These are phyloP conservation scores for Diabrotica virgifera DNA, from an alignment of 1,140 invertebrate species.

Conservation along the genomic window DNA sequence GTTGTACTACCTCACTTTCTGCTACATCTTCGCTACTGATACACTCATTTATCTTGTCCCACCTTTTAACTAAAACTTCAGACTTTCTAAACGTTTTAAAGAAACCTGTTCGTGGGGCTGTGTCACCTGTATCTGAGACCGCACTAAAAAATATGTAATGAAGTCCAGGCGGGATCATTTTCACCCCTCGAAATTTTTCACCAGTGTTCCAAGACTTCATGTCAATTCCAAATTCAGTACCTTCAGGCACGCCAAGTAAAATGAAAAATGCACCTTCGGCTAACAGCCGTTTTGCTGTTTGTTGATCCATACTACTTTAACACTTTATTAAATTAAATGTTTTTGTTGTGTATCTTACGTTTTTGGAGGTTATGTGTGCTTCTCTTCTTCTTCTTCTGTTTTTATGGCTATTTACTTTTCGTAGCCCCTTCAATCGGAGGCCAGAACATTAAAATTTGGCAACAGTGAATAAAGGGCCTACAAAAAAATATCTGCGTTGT, in stretches of 20 bases:
- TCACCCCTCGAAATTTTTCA: constrained; percentile 90
- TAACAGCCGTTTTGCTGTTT: constrained; percentile 73
- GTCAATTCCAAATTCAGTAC: constrained; percentile 96
- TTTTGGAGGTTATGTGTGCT: no score
- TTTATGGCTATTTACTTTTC: no score
- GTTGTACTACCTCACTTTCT: constrained; percentile 57
- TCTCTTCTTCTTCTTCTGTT: no score
- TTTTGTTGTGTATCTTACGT: no score
- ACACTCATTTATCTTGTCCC: constrained; percentile 72
- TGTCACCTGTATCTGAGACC: constrained; percentile 53
- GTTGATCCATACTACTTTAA: constrained; percentile 75
- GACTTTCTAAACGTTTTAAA: constrained; percentile 80
- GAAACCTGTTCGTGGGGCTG: constrained; percentile 75
- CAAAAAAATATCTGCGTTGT: no score
- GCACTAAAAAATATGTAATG: constrained; percentile 91
- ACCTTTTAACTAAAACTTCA: constrained; percentile 84
- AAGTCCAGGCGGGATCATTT: constrained; percentile 97
- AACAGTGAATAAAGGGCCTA: no score
- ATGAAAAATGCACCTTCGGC: constrained; percentile 79
- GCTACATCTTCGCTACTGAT: constrained; percentile 58
- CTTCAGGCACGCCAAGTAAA: constrained; percentile 78
- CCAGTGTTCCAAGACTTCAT: constrained; percentile 91
- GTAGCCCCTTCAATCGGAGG: no score
- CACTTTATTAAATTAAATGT: not conserved
- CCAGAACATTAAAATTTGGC: no score